Evolutionary conservation across 2,888 invertebrate genomes (phyloP).

Genomic region (Drosophila siamana): DNA sequence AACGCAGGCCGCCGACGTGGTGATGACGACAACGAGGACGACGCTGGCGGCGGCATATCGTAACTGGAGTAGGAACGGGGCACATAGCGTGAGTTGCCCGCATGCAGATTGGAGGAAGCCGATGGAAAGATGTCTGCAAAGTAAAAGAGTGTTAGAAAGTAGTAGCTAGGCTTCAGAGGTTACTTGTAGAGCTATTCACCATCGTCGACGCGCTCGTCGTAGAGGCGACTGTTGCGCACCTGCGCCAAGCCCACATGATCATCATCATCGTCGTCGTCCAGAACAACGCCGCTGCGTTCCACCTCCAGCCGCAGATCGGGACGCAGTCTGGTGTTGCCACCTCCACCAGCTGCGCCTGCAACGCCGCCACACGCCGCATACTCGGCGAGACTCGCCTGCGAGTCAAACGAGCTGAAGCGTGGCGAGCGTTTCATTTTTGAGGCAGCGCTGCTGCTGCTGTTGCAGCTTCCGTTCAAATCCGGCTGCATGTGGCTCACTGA

Average conservation of each 20-base stretch:
- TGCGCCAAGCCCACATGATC: slow-evolving; percentile 63
- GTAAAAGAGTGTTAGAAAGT: not conserved
- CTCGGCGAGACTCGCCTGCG: slow-evolving; percentile 85
- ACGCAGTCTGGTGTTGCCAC: slow-evolving; percentile 24
- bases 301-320: slow-evolving; percentile 55
- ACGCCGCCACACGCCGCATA: slow-evolving; percentile 71
- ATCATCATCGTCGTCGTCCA: slow-evolving; percentile 61
- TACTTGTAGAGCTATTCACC: slow-evolving; percentile 38
- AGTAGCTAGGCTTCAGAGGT: not conserved
- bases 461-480: slow-evolving; percentile 61
- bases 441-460: slow-evolving; percentile 41
- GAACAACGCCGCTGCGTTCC: slow-evolving; percentile 37
- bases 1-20: slow-evolving; percentile 59
- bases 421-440: slow-evolving; percentile 85
- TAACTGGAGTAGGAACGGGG: slow-evolving; percentile 85
- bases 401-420: slow-evolving; percentile 85
- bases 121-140: slow-evolving; percentile 66
- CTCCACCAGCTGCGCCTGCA: slow-evolving; percentile 18
- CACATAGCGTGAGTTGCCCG: slow-evolving; percentile 72
- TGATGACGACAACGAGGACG: slow-evolving; percentile 54
- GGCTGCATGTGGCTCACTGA: slow-evolving; percentile 76
- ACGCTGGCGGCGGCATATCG: slow-evolving; percentile 80
- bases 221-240: slow-evolving; percentile 67
- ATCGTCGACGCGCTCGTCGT: slow-evolving; percentile 70
- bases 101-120: slow-evolving; percentile 53